These are phyloP conservation scores for Coelopa pilipes DNA, from an alignment of 2,888 invertebrate species.

Conservation along the genomic window DNA sequence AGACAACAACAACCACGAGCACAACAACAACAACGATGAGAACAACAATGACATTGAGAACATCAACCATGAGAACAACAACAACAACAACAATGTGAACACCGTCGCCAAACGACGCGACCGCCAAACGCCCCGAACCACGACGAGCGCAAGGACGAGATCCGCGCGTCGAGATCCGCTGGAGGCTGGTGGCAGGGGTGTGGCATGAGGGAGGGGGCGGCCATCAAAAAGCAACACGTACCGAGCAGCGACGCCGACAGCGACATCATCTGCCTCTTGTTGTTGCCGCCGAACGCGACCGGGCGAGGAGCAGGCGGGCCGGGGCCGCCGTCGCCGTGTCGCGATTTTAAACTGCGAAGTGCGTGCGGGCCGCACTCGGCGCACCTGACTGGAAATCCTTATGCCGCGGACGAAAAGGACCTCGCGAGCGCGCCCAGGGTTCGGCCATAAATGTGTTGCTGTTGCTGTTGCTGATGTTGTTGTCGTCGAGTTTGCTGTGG, in stretches of 20 bases:
- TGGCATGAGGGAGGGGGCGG: background rate
- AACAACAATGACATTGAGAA: background rate
- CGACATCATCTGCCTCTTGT: background rate
- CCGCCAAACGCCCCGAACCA: too few relatives aligned
- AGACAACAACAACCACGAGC: background rate
- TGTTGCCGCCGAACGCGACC: background rate
- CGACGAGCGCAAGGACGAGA: background rate
- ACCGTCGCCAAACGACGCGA: too few relatives aligned
- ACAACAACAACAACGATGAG: background rate
- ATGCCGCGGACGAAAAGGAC: slow-evolving; percentile 14
- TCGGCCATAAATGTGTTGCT: slow-evolving; percentile 8
- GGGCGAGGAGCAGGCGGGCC: background rate
- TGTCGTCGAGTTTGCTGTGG: background rate
- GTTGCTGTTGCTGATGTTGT: slow-evolving; percentile 13
- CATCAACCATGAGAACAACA: background rate
- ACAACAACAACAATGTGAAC: too few relatives aligned
- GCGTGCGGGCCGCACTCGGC: slow-evolving; percentile 17
- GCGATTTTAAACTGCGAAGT: slow-evolving; percentile 23
- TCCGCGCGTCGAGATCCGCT: too few relatives aligned
- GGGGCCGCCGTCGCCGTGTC: background rate
- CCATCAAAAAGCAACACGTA: slow-evolving; percentile 22
- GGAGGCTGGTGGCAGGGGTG: too few relatives aligned
- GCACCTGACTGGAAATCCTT: slow-evolving; percentile 30
- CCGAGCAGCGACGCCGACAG: background rate
- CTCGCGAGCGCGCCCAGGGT: background rate